Evolutionary conservation across 2,797 vertebrate species (phyloP), one percentile per base, ranked within the genome.

Genomic region (Chiroxiphia lanceolata): DNA sequence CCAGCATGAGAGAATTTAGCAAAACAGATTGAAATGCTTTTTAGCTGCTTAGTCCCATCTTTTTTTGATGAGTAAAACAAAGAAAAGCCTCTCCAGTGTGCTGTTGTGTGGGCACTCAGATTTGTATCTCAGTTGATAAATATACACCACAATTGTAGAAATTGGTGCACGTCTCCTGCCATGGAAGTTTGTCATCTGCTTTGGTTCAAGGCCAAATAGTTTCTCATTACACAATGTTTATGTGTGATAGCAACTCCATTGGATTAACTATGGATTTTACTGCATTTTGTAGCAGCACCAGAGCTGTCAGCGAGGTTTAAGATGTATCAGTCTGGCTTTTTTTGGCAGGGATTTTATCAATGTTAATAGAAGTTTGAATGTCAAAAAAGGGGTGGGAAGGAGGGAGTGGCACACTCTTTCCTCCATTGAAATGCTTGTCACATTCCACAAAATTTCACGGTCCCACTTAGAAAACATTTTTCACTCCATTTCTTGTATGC

Each of bases 401-500:
- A 88, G 51, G 83, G 86, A 89, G 83, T 63, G 91, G 81, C 50
- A 50, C 33, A 31, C 21, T 57, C 45, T 44, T 65, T 70, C 82
- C 88, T 65, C 20, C 56, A 76, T 21, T 50, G 71, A 83, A 90
- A 91, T 79, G 33, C 70, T 59, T 83, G 89, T 94, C 96, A 93
- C 51, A 26, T 75, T 74, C 33, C 60, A 76, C 82, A 44, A 18
- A 59, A 75, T 50, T 85, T 89, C 67, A 56, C 3, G 67, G 33
- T 71, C 77, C 77, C 72, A 63, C 88, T 93, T 72, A 51, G 65
- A 84, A 90, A 87, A 78, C 72, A 71, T 82, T 96, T 96, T 95
- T 64, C 56, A 83, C 42, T 91, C 79, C 15, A 85, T 80, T 91
- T 92, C 68, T 86, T 87, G 29, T 48, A 36, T 26, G 47, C 38